These are phyloP conservation scores for Actinernus sp. DNA, from an alignment of 92 coral and sea anemone species.

Conservation along the genomic window DNA sequence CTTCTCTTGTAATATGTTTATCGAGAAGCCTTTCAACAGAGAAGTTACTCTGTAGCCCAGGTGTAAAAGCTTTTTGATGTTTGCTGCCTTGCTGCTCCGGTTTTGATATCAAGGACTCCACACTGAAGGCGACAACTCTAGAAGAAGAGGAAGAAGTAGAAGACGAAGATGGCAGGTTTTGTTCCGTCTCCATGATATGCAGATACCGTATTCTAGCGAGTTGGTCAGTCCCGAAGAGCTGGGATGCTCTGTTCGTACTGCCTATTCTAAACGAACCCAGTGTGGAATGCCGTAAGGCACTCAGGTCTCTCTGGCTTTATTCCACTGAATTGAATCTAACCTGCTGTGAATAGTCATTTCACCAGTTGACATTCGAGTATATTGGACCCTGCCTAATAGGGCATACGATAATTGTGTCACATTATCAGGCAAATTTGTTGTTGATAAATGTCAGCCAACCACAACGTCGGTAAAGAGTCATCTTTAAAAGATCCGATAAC, in stretches of 20 bases:
- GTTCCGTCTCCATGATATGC: conserved; percentile 28
- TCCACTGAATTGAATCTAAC: conserved; percentile 68
- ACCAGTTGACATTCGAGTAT: conserved; percentile 95
- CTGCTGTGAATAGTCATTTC: conserved; percentile 99
- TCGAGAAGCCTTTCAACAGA: conserved; percentile 96
- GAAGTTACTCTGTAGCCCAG: conserved; percentile 83
- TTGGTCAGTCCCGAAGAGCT: too few relatives aligned
- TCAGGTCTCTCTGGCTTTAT: conserved; percentile 52
- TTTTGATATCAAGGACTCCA: conserved; percentile 95
- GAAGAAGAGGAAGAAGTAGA: conserved; percentile 31
- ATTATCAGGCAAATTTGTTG: conserved; percentile 99
- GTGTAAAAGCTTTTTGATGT: conserved; percentile 54
- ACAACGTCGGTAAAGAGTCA: conserved; percentile 89
- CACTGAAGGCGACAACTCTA: conserved; percentile 85
- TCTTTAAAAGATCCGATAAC: conserved; percentile 96
- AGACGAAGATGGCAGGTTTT: conserved; percentile 11
- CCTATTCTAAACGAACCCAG: too few relatives aligned
- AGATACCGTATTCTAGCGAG: too few relatives aligned
- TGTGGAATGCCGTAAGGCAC: conserved; percentile 7
- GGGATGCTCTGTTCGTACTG: too few relatives aligned
- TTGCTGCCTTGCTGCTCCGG: conserved; percentile 62
- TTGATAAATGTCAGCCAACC: conserved; percentile 99
- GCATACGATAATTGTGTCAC: conserved; percentile 99
- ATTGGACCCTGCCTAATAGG: conserved; percentile 99
- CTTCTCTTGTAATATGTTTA: conserved; percentile 71